These are phyloP conservation scores for Amyelois transitella DNA, from an alignment of 1,140 invertebrate genomes.

Conservation along the genomic window DNA sequence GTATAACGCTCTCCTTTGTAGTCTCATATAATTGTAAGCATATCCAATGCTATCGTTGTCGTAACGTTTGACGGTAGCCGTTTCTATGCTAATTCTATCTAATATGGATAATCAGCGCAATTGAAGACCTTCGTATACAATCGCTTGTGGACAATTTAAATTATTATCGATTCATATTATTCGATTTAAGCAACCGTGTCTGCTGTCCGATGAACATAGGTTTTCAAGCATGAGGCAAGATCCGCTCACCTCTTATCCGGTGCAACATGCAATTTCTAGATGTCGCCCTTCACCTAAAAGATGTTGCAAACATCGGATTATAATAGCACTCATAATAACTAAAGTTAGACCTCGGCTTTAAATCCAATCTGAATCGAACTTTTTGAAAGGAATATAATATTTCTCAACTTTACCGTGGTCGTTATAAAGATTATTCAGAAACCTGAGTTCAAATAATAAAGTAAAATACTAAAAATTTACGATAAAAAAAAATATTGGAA, in stretches of 20 bases:
- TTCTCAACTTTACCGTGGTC: not conserved
- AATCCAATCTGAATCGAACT: not conserved
- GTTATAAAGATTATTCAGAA: too few species aligned
- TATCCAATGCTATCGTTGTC: too few species aligned
- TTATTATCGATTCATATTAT: not conserved
- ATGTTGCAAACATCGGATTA: not conserved
- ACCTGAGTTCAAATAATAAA: too few species aligned
- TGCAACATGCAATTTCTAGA: slow-evolving; percentile 28
- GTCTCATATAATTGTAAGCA: too few species aligned
- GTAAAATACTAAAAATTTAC: too few species aligned
- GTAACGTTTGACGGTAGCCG: too few species aligned
- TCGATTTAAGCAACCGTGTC: slow-evolving; percentile 1
- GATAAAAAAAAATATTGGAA: too few species aligned
- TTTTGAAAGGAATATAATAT: not conserved
- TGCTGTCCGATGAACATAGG: not conserved
- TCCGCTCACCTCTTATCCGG: slow-evolving; percentile 21
- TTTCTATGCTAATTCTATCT: not conserved
- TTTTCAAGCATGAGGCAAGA: slow-evolving; percentile 9
- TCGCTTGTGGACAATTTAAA: not conserved
- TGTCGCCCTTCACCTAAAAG: slow-evolving; percentile 23
- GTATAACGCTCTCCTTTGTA: too few species aligned
- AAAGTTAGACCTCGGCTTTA: not conserved
- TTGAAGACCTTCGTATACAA: not conserved
- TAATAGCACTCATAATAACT: not conserved
- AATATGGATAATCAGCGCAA: not conserved